These are phyloP conservation scores for Aegithalos caudatus DNA, from an alignment of 2,113 vertebrate genomes.

Conservation along the genomic window DNA sequence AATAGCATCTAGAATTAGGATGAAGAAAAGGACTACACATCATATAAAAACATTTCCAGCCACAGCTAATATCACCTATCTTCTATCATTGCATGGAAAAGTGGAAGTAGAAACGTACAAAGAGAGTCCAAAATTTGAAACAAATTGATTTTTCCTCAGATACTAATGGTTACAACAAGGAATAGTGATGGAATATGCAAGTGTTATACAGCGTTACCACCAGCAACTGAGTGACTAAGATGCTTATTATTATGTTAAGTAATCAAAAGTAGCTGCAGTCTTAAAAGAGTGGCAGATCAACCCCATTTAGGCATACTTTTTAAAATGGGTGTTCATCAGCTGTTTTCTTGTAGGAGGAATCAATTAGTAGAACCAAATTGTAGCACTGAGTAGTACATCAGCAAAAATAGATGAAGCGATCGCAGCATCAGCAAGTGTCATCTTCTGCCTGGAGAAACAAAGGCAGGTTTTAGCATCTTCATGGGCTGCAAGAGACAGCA, in stretches of 20 bases:
- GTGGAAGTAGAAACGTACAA: not conserved
- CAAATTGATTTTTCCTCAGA: not conserved
- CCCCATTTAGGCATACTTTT: not conserved
- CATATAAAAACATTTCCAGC: not conserved
- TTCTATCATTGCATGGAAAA: not conserved
- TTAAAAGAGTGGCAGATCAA: constrained; percentile 28
- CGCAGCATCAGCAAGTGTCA: not conserved
- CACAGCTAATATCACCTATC: not conserved
- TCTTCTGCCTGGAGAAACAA: not conserved
- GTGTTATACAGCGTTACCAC: not conserved
- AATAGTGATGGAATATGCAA: not conserved
- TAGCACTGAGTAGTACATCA: constrained; percentile 34
- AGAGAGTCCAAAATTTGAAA: not conserved
- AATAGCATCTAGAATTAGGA: not conserved
- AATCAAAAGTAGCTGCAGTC: constrained; percentile 23
- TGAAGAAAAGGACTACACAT: not conserved
- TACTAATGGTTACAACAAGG: not conserved
- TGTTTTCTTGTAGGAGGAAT: constrained; percentile 57
- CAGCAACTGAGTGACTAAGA: constrained; percentile 23
- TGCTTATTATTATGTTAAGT: constrained; percentile 44
- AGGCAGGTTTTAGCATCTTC: not conserved
- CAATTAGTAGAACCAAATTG: constrained; percentile 16
- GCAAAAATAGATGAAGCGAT: constrained; percentile 34
- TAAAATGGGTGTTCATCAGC: constrained; percentile 13
- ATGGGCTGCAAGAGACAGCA: not conserved